Conservation (phyloP, 2,113 vertebrate genomes). For the Odobenus rosmarus region DNA sequence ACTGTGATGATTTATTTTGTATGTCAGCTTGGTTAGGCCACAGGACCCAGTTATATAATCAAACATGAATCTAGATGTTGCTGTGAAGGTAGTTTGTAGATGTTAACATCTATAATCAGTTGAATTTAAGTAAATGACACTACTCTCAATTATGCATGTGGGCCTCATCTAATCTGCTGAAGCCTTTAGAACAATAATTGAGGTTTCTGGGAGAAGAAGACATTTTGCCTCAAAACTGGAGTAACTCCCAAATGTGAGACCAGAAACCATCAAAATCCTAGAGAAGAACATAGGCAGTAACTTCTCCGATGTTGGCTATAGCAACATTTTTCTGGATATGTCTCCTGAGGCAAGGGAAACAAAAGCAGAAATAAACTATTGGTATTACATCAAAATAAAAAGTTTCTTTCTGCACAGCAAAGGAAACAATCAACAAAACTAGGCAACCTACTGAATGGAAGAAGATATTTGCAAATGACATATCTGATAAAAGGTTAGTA, state of each 20-base stretch:
- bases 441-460: not conserved
- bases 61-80: not conserved
- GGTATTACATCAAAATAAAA: not conserved
- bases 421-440: not conserved
- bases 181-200: not conserved
- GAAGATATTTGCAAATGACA: not conserved
- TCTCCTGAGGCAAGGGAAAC: not conserved
- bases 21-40: not conserved
- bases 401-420: not conserved
- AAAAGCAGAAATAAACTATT: not conserved
- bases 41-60: not conserved
- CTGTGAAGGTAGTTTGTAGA: not conserved
- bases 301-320: not conserved
- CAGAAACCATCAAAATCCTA: not conserved
- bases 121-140: conserved; percentile 10
- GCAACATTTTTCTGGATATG: not conserved
- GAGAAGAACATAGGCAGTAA: not conserved
- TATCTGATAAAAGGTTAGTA: not conserved
- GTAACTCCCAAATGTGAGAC: not conserved
- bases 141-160: not conserved
- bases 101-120: not conserved
- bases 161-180: not conserved
- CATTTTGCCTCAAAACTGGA: not conserved
- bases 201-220: not conserved
- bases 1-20: not conserved